Base-by-base conservation (phyloP, 2,797 vertebrate genomes). In the Limosa lapponica region DNA sequence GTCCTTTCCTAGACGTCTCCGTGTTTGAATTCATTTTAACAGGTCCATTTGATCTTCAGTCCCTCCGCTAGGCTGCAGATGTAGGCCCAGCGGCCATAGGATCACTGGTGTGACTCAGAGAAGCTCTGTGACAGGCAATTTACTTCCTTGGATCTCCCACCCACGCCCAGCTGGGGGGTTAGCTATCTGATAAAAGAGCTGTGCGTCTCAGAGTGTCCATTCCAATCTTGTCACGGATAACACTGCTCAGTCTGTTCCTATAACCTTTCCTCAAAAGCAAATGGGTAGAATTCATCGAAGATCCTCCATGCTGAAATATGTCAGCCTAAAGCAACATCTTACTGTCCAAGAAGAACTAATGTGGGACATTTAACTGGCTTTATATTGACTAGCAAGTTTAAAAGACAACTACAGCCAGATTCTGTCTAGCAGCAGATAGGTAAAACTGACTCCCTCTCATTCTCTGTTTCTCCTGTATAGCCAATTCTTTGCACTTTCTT, bases 91-190 rank as follows among this genome's bases (percentile, higher is more conserved):
- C 28, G 4, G 82, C 85, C 82, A 25, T 41, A 34, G 3, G 44
- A 79, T 74, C 58, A 16, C 57, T 46, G 17, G 27, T 16, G 58
- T 79, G 93, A 85, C 71, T 85, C 54, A 34, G 71, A 86, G 81
- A 49, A 74, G 36, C 62, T 82, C 61, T 71, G 36, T 85, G 86
- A 87, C 86, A 82, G 75, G 62, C 75, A 85, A 79, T 96, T 95
- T 88, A 62, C 86, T 87, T 71, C 82, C 67, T 46, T 74, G 80
- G 89, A 79, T 93, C 66, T 81, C 80, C 89, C 84, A 82, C 62
- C 62, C 83, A 70, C 23, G 1, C 51, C 48, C 57, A 36, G 80
- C 80, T 85, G 66, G 66, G 90, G 87, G 83, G 66, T 58, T 82
- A 74, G 81, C 80, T 81, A 46, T 51, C 75, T 49, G 34, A 87